Percentiles rank a stretch among this genome's conserved stretches.
Evolutionary conservation across 2,888 invertebrate species (phyloP).

Genomic region (Drosophila anomalata): DNA sequence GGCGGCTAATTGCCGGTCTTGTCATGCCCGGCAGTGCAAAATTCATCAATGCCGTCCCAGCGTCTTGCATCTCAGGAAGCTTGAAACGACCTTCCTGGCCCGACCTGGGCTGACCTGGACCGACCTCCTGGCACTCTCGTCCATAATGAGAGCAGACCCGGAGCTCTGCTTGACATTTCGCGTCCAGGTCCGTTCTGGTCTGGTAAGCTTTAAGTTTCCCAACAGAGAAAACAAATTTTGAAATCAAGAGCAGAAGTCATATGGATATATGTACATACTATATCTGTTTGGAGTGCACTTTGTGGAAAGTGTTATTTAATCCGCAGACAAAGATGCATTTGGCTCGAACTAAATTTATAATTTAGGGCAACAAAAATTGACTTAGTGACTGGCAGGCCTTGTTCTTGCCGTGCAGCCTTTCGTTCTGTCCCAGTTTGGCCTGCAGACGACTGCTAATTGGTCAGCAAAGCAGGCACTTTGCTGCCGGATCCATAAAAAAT

Average conservation of each 20-base stretch:
- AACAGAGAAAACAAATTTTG: slow-evolving; percentile 3
- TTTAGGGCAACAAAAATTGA: no score
- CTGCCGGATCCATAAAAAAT: slow-evolving; percentile 56
- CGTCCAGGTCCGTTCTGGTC: slow-evolving; percentile 50
- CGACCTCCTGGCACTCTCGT: slow-evolving; percentile 14
- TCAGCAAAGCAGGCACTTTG: slow-evolving; percentile 54
- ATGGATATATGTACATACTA: no score
- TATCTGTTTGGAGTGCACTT: no score
- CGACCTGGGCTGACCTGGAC: neutral
- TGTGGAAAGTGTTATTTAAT: no score
- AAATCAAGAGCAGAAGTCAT: no score
- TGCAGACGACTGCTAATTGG: slow-evolving; percentile 64
- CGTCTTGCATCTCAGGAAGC: slow-evolving; percentile 2
- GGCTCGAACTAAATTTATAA: no score
- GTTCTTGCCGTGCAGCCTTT: slow-evolving; percentile 13
- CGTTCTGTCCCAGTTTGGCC: slow-evolving; percentile 8
- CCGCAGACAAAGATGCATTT: no score
- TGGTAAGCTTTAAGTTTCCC: slow-evolving; percentile 47
- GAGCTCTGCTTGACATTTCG: neutral
- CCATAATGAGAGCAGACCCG: slow-evolving; percentile 1
- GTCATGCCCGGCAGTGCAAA: slow-evolving; percentile 17
- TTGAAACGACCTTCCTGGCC: slow-evolving; percentile 15
- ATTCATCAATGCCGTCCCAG: slow-evolving; percentile 34
- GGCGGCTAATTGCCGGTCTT: slow-evolving; percentile 25
- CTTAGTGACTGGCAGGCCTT: neutral